Base-by-base conservation (phyloP, 1,140 invertebrate genomes). In the Caenorhabditis brenneri region DNA sequence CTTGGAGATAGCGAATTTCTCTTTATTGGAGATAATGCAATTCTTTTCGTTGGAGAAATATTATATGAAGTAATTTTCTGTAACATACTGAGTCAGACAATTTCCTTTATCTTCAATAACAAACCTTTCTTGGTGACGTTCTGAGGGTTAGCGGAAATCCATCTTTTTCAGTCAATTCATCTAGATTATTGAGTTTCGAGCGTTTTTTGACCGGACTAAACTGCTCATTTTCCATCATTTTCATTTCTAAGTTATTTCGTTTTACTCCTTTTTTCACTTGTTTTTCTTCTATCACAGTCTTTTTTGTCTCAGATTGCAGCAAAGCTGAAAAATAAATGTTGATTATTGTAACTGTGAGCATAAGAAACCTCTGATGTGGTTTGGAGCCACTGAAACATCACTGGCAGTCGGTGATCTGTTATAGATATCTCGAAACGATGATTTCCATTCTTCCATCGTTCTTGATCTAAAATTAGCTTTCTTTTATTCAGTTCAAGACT, bases 171-270 rank as follows among this genome's bases (percentile, higher is more conserved):
- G 31, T 65, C 60, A 29, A 65, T n/a, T 19, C 5, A 22, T 27
- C 65, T 39, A 42, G 6, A 24, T 22, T 24, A 39, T 42, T 15
- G 9, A 22, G 36, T 33, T 74, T 74, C 0, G 24, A n/a, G 12
- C 65, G 36, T 24, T 74, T 74, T 42, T 74, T 74, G n/a, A 74
- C 36, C 24, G 65, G 65, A 24, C 65, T 74, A 36, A 74, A 74
- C 12, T 74, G 65, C 10, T 74, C 65, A 19, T 46, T 29, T 46
- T 74, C 65, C 65, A 74, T 74, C 65, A 74, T 74, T 74, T 74
- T 74, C 36, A 31, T 36, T 12, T 46, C 65, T 1, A 74, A 74
- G 42, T 42, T 42, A 31, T 22, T 74, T 29, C 65, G 19, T 46
- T 74, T 74, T n/a, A 74, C 19, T 24, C 65, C 65, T 33, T 29